Percentiles rank a stretch among this genome's conserved stretches.
Conservation (phyloP, 2,888 invertebrate species). For the Andrena trimmerana region DNA sequence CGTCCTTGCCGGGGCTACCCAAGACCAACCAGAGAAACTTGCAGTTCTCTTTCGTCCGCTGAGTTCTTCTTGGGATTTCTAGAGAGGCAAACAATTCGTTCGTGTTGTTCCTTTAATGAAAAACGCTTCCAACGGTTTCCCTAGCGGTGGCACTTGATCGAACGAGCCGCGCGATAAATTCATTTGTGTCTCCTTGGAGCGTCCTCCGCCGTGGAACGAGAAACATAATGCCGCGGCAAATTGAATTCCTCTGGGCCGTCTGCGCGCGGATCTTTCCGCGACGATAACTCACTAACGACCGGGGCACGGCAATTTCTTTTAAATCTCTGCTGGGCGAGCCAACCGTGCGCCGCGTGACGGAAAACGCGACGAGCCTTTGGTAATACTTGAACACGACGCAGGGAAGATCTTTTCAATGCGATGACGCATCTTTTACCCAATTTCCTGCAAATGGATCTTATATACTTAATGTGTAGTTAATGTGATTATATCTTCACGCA, state of each 20-base stretch:
- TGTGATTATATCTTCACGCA: too few species aligned
- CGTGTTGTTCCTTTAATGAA: slow-evolving; percentile 52
- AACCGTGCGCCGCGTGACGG: neutral
- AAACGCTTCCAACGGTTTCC: slow-evolving; percentile 35
- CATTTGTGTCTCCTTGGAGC: slow-evolving; percentile 16
- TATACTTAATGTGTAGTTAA: too few species aligned
- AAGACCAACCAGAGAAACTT: slow-evolving; percentile 64
- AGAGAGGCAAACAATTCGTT: slow-evolving; percentile 64
- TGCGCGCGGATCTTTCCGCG: slow-evolving; percentile 1
- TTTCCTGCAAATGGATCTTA: too few species aligned
- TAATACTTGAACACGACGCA: too few species aligned
- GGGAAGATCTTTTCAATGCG: too few species aligned
- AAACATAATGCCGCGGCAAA: slow-evolving; percentile 22
- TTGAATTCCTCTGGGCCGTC: slow-evolving; percentile 26
- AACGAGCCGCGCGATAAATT: slow-evolving; percentile 29
- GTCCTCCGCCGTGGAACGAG: neutral
- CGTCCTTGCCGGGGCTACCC: slow-evolving; percentile 40
- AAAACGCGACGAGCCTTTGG: neutral
- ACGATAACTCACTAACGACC: slow-evolving; percentile 13
- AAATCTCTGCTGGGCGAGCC: neutral
- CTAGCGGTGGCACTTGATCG: slow-evolving; percentile 30
- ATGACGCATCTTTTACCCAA: too few species aligned
- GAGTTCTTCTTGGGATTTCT: slow-evolving; percentile 55
- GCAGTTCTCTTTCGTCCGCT: slow-evolving; percentile 3
- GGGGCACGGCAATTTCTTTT: slow-evolving; percentile 4